phyloP scores from a whole-genome alignment of 2,113 vertebrate species.

The Pseudopodoces humilis region DNA sequence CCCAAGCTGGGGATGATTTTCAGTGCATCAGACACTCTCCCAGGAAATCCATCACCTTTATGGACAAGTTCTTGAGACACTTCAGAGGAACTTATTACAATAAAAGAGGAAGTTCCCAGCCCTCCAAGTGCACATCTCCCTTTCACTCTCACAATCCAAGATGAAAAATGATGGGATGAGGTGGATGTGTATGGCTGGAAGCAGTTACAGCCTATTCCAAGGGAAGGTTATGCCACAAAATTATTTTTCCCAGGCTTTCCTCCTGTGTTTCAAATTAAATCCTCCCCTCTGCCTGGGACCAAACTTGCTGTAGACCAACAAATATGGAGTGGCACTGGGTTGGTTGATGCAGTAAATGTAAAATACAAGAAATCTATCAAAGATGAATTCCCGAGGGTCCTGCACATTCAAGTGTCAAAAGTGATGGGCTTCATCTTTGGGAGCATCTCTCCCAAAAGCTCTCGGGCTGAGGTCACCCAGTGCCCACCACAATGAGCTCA shows the following conservation, averaged over 20 bases:
- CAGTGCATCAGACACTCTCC: neutral
- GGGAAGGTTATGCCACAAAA: neutral
- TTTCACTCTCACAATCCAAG: neutral
- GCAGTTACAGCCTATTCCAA: neutral
- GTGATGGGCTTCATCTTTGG: neutral
- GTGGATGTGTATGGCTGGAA: neutral
- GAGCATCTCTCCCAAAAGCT: neutral
- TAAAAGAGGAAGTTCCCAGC: slow-evolving; percentile 14
- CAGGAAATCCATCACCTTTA: slow-evolving; percentile 48
- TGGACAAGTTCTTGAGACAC: slow-evolving; percentile 21
- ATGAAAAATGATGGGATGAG: neutral
- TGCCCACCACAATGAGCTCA: neutral
- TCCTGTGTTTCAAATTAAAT: neutral
- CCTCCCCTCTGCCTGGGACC: neutral
- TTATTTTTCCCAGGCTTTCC: neutral
- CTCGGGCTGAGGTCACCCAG: neutral
- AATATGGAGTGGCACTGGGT: neutral
- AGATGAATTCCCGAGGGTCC: neutral
- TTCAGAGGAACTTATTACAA: slow-evolving; percentile 23
- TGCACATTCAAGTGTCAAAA: neutral
- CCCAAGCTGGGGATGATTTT: slow-evolving; percentile 27
- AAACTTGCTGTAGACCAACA: neutral
- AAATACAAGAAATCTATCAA: neutral
- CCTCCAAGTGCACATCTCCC: neutral
- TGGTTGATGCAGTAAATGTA: neutral